phyloP scores from a whole-genome alignment of 2,113 vertebrate species.

The Silurus glanis region DNA sequence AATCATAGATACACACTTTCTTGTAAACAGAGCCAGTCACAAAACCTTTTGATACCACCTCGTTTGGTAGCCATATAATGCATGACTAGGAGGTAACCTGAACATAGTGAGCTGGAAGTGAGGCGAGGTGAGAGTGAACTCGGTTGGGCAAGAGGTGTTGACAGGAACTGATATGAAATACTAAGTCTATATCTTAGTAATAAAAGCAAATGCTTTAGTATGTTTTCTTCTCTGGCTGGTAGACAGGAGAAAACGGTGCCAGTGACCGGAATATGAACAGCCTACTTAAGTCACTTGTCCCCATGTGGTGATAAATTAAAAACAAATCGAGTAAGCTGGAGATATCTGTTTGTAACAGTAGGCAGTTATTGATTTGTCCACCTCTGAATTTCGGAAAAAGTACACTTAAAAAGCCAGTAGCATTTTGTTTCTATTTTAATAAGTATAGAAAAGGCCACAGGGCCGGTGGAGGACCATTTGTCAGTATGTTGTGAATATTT shows the following conservation, averaged over 20 bases:
- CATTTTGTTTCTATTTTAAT: constrained; percentile 15
- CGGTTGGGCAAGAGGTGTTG: no score
- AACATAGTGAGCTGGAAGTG: no score
- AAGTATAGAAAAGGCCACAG: neutral
- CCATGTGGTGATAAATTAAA: neutral
- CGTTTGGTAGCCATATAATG: no score
- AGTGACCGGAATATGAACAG: neutral
- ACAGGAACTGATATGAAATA: no score
- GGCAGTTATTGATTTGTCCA: neutral
- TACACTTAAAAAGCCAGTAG: neutral
- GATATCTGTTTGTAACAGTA: neutral
- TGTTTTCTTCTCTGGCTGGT: neutral
- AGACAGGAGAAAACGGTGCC: neutral
- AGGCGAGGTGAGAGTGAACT: no score
- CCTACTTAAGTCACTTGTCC: neutral
- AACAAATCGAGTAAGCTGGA: neutral
- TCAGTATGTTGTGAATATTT: constrained; percentile 61
- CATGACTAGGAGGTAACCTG: no score
- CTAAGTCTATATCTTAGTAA: neutral
- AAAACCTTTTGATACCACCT: no score
- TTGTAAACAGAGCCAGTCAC: neutral
- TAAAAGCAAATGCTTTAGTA: neutral
- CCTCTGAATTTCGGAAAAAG: neutral
- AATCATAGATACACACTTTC: no score
- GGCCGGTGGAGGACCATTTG: constrained; percentile 60